Percentiles rank a stretch among this genome's conserved stretches.
Evolutionary conservation across 2,888 invertebrate genomes (phyloP).

Genomic region (Lacanobia oleracea): DNA sequence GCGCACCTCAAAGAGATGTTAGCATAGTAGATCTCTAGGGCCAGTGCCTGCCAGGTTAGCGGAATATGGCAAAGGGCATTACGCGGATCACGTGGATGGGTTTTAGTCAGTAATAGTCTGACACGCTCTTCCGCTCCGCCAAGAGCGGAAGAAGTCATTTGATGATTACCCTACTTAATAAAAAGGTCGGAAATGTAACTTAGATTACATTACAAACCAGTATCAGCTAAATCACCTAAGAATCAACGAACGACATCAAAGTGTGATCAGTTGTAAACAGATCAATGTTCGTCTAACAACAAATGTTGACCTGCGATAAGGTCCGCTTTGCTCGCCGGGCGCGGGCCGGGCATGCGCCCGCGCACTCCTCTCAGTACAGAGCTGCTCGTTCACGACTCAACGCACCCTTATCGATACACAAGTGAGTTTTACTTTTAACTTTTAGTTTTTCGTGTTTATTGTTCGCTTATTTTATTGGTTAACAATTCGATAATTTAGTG

Average conservation of each 20-base stretch:
- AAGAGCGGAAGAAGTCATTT: too few species aligned
- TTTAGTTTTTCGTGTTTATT: conserved; percentile 8
- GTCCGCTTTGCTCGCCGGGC: conserved; percentile 35
- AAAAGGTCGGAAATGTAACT: not conserved
- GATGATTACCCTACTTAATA: too few species aligned
- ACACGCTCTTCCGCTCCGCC: too few species aligned
- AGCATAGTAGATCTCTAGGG: too few species aligned
- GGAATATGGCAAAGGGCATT: too few species aligned
- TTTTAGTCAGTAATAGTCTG: too few species aligned
- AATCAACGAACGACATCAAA: conserved; percentile 12
- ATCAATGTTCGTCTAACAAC: conserved; percentile 37
- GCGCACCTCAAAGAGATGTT: too few species aligned
- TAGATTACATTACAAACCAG: not conserved
- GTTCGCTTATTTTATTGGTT: not conserved
- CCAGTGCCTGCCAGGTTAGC: too few species aligned
- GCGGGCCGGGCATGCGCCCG: conserved; percentile 23
- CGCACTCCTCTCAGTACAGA: conserved; percentile 56
- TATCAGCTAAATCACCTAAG: conserved; percentile 16
- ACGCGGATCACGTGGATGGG: too few species aligned
- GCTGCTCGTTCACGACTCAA: conserved; percentile 58
- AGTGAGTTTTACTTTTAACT: conserved; percentile 66
- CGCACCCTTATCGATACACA: conserved; percentile 70
- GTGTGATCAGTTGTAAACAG: conserved; percentile 25
- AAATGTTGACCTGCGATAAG: conserved; percentile 58
- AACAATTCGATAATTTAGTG: too few species aligned